Percentiles rank a stretch among this genome's conserved stretches.
Conservation (phyloP, 2,888 invertebrate species). For the Dinocampus coccinellae region DNA sequence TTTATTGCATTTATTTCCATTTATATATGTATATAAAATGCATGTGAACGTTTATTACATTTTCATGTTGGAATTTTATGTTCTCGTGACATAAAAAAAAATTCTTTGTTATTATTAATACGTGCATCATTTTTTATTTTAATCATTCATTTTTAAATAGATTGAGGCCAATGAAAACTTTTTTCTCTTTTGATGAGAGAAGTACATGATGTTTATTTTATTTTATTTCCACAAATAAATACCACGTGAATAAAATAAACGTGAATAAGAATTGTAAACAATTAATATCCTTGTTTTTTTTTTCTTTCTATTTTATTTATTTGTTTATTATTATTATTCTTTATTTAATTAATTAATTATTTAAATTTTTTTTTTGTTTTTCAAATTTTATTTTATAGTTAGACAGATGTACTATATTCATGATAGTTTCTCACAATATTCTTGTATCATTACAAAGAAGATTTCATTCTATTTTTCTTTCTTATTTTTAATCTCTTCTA, state of each 20-base stretch:
- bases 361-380: not conserved
- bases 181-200: no score
- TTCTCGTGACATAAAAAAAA: not conserved
- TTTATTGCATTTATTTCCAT: not conserved
- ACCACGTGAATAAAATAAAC: no score
- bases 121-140: not conserved
- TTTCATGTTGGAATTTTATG: constrained; percentile 1
- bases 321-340: no score
- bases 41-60: not conserved
- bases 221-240: no score
- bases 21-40: not conserved
- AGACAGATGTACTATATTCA: not conserved
- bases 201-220: no score
- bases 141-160: not conserved
- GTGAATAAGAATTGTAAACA: no score
- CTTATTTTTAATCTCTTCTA: not conserved
- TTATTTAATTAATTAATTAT: no score
- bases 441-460: not conserved
- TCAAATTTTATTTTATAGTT: not conserved
- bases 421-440: not conserved
- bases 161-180: no score
- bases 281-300: no score
- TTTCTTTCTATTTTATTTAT: no score
- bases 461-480: not conserved
- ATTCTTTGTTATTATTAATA: not conserved